phyloP scores from a whole-genome alignment of 64 coral and sea anemone genomes.

The Montipora sp. region DNA sequence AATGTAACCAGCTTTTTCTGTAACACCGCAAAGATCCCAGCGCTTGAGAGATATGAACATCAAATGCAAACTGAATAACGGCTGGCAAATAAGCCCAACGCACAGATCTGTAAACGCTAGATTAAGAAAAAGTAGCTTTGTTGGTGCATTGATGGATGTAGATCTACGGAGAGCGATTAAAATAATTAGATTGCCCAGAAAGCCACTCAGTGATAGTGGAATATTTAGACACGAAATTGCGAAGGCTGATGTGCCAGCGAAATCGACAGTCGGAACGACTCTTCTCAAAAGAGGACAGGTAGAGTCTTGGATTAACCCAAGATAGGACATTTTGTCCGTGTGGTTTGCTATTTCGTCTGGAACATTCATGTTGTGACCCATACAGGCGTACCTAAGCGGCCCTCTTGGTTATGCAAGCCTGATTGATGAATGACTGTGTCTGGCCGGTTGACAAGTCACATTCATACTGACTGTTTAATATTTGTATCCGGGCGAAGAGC shows the following conservation, averaged over 20 bases:
- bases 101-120: slow-evolving; percentile 65
- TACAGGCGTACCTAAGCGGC: no score
- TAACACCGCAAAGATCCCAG: background rate
- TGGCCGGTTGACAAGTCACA: no score
- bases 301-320: background rate
- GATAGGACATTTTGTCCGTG: background rate
- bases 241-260: background rate
- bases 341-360: background rate
- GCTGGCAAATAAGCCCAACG: slow-evolving; percentile 53
- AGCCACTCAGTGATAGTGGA: slow-evolving; percentile 1
- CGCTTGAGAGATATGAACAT: slow-evolving; percentile 1
- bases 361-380: background rate
- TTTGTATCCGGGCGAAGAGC: no score
- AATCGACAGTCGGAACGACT: background rate
- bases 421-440: no score
- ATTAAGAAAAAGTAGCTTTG: slow-evolving; percentile 51
- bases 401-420: no score
- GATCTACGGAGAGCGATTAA: slow-evolving; percentile 50
- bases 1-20: background rate
- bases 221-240: slow-evolving; percentile 14
- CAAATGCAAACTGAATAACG: slow-evolving; percentile 22
- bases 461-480: no score
- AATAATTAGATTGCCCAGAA: slow-evolving; percentile 43
- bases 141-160: slow-evolving; percentile 47
- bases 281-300: background rate